Conservation (phyloP, 2,888 invertebrate genomes). For the Eucriotettix oculatus region DNA sequence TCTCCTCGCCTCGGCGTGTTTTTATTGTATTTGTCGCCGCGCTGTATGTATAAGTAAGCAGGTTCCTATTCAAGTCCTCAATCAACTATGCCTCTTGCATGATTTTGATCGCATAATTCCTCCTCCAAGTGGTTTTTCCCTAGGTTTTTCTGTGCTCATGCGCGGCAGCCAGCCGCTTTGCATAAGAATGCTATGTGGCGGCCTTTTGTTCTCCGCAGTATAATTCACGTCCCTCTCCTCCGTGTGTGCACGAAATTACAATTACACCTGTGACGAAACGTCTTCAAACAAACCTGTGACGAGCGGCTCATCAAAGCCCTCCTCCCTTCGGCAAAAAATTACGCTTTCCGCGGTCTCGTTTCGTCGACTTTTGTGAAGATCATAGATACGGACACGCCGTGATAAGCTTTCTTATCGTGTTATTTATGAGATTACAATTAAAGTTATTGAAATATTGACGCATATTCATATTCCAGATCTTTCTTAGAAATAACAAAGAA, state of each 20-base stretch:
- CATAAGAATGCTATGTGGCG: conserved; percentile 5
- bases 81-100: not conserved
- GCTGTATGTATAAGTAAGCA: not conserved
- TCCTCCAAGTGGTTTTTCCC: not conserved
- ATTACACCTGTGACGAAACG: not conserved
- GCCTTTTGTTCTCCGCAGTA: not conserved
- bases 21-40: not conserved
- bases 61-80: not conserved
- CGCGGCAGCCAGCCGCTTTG: not conserved
- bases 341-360: no score
- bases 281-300: not conserved
- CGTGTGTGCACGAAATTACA: not conserved
- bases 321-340: no score
- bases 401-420: no score
- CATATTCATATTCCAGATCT: no score
- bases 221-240: not conserved
- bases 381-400: no score
- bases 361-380: no score
- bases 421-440: no score
- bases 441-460: no score
- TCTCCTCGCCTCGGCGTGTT: not conserved
- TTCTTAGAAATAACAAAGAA: no score
- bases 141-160: not conserved
- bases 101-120: not conserved
- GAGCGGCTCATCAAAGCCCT: no score